Base-by-base conservation (phyloP, 2,888 invertebrate species). In the Lasioglossum oenotherae region DNA sequence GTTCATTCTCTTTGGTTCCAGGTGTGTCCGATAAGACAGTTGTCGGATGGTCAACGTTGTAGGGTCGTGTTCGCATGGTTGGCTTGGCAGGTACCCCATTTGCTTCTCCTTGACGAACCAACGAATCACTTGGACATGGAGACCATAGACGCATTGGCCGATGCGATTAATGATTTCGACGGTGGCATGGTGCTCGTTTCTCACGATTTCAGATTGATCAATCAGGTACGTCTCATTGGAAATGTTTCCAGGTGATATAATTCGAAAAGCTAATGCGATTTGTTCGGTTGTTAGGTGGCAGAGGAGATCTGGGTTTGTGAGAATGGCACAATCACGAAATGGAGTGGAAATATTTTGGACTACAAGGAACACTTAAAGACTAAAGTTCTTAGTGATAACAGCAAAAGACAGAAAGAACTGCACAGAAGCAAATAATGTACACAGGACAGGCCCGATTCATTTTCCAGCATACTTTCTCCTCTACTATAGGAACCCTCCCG, bases 291-390 rank as follows among this genome's bases (percentile, higher is more conserved):
- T 14, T 83, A 99, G 99, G 99, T 99, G 53, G 99, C 99, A 16
- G 98, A 99, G 95, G 99, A 99, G 95, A 99, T 99, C 95, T 99
- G 99, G 99, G 98, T 99, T 72, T 99, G 99, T 95, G 99, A 99
- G 95, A 98, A 99, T 89, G 98, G 98, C 93, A 97, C 98, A 6
- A 98, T 99, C 80, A 99, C 99, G 44, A 99, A 99, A 95, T 99
- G 99, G 99, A 97, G 98, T 91, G 99, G 99, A 27, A 98, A 98
- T 93, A 99, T 99, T 96, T 97, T 98, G 93, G 97, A 97, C 86
- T 99, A 99, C 96, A 99, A 99, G 96, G 98, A 99, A 94, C 98
- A 98, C 94, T 96, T 99, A 89, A 98, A 98, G 94, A 97, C 97
- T 83, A 98, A 98, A 95, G 98, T 99, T 92, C 95, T 97, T 74